Conservation (phyloP, 2,797 vertebrate species). For the Champsocephalus gunnari region DNA sequence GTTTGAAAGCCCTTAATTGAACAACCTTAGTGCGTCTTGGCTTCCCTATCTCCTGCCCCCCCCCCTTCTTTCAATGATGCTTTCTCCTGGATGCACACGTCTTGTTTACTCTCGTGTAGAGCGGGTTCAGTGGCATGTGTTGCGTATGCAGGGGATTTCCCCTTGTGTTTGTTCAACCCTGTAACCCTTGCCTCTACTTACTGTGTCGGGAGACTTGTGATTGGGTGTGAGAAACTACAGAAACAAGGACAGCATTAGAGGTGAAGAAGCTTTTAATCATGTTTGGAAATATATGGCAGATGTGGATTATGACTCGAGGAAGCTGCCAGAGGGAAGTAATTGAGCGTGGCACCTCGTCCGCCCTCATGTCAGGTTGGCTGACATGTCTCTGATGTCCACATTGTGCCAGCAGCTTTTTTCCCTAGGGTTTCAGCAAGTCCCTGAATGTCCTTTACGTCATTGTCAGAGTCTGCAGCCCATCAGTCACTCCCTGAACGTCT, state of each 20-base stretch:
- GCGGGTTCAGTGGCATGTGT: conserved; percentile 60
- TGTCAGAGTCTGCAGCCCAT: conserved; percentile 56
- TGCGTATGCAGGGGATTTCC: conserved; percentile 57
- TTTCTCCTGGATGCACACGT: conserved; percentile 27
- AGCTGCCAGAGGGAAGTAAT: conserved; percentile 51
- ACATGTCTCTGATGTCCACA: conserved; percentile 43
- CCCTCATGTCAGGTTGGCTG: conserved; percentile 54
- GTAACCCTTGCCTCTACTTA: conserved; percentile 43
- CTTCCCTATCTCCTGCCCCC: conserved; percentile 1
- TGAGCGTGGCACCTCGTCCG: conserved; percentile 51
- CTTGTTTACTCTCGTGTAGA: conserved; percentile 69
- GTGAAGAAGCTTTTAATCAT: conserved; percentile 51
- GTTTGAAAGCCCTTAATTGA: conserved; percentile 23
- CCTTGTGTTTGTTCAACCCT: conserved; percentile 69
- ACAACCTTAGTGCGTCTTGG: background rate
- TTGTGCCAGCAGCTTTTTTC: conserved; percentile 44
- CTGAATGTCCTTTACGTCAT: conserved; percentile 65
- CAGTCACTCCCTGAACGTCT: conserved; percentile 59
- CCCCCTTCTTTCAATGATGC: background rate
- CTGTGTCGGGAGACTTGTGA: conserved; percentile 6
- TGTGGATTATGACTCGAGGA: conserved; percentile 40
- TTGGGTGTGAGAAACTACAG: conserved; percentile 2
- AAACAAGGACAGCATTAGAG: conserved; percentile 9
- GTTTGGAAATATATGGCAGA: conserved; percentile 47
- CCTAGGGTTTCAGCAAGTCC: conserved; percentile 44